Evolutionary conservation across 2,888 invertebrate species (phyloP).

Genomic region (Cylloceria caligata): DNA sequence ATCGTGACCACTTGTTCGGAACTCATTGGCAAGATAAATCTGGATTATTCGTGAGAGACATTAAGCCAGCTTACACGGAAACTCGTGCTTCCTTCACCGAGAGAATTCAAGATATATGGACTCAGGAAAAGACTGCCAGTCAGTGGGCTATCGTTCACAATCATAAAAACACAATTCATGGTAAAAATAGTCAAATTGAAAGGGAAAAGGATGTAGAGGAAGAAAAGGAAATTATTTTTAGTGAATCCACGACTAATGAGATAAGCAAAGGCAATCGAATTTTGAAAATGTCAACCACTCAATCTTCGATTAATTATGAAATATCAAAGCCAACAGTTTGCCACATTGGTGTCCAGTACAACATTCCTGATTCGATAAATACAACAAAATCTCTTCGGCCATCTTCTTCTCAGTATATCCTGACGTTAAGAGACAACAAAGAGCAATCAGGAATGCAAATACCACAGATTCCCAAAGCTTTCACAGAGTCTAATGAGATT

Average conservation of each 20-base stretch:
- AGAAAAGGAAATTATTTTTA: background rate
- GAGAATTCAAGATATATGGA: conserved; percentile 69
- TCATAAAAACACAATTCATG: conserved; percentile 1
- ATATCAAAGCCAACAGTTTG: conserved; percentile 37
- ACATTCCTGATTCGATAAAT: background rate
- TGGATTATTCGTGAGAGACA: conserved; percentile 42
- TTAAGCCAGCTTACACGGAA: conserved; percentile 24
- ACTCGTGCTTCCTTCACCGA: conserved; percentile 63
- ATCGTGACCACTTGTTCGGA: conserved; percentile 18
- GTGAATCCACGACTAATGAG: background rate
- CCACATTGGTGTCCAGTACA: conserved; percentile 65
- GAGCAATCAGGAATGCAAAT: conserved; percentile 15
- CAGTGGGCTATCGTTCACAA: conserved; percentile 27
- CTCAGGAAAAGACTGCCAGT: conserved; percentile 33
- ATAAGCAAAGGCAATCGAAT: background rate
- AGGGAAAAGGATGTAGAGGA: background rate
- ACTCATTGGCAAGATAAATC: conserved; percentile 49
- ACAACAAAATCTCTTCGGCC: background rate
- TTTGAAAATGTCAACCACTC: conserved; percentile 17
- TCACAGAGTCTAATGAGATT: background rate
- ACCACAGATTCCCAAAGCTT: background rate
- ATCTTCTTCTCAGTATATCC: background rate
- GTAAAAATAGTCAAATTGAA: background rate
- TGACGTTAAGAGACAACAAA: conserved; percentile 9
- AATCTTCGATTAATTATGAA: conserved; percentile 37